These are phyloP conservation scores for Lutraria rhynchaena DNA, from an alignment of 1,140 invertebrate genomes.

Conservation along the genomic window DNA sequence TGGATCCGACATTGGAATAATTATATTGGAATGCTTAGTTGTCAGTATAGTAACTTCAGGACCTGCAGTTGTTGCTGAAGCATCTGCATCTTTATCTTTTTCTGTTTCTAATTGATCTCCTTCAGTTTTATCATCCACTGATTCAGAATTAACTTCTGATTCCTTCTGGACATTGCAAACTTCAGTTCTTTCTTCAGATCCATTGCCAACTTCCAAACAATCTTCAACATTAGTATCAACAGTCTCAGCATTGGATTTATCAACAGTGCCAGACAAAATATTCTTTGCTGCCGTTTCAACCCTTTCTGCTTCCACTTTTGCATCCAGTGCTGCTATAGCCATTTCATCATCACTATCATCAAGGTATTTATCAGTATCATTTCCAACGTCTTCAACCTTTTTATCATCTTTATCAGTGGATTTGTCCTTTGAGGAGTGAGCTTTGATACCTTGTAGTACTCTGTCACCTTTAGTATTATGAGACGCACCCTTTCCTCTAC, in stretches of 20 bases:
- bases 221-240: neutral
- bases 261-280: neutral
- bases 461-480: conserved; percentile 44
- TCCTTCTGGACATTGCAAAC: neutral
- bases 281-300: neutral
- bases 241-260: neutral
- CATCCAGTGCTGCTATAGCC: too few species aligned
- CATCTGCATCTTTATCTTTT: neutral
- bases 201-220: neutral
- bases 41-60: neutral
- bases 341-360: neutral
- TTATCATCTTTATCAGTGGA: neutral
- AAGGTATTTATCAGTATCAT: neutral
- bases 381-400: too few species aligned
- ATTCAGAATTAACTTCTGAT: neutral
- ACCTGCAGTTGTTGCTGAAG: neutral
- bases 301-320: neutral
- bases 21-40: neutral
- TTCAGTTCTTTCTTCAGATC: neutral
- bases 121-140: neutral
- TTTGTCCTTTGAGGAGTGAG: neutral
- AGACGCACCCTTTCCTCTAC: conserved; percentile 32
- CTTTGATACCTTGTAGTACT: conserved; percentile 13
- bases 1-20: conserved; percentile 18
- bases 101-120: neutral